Percentiles rank a stretch among this genome's conserved stretches.
Evolutionary conservation across 2,888 invertebrate species (phyloP).

Genomic region (Drosophila macrospina): DNA sequence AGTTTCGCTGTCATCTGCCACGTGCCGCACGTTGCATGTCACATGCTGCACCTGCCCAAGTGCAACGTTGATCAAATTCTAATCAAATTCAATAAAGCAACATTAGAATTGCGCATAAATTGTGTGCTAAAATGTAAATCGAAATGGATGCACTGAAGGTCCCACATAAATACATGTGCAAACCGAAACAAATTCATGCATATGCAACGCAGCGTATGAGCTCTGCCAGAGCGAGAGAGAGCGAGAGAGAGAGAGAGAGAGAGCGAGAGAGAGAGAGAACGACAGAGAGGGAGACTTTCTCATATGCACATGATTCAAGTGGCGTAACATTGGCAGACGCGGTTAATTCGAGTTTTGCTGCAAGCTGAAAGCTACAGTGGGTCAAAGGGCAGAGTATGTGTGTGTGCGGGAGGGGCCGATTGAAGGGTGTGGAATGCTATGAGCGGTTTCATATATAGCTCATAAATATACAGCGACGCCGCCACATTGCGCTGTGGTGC

Average conservation of each 20-base stretch:
- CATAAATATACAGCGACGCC: constrained; percentile 73
- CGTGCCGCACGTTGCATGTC: neutral
- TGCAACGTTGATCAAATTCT: constrained; percentile 47
- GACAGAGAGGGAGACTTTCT: neutral
- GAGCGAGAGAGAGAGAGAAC: neutral
- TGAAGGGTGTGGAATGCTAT: neutral
- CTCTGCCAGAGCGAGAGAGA: neutral
- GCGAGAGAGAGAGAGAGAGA: no score
- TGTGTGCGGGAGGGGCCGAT: neutral
- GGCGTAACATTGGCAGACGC: constrained; percentile 52
- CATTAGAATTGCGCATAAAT: constrained; percentile 70
- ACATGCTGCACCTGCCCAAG: constrained; percentile 4
- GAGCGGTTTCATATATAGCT: constrained; percentile 40
- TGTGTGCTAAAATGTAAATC: constrained; percentile 49
- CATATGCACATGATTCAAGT: constrained; percentile 31
- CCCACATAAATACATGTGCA: constrained; percentile 57
- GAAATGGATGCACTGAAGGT: constrained; percentile 52
- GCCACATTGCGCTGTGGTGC: constrained; percentile 44
- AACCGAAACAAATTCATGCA: constrained; percentile 48
- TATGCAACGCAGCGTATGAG: constrained; percentile 44
- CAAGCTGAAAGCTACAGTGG: constrained; percentile 15
- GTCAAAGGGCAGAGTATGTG: neutral
- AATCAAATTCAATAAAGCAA: constrained; percentile 74
- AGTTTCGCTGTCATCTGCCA: constrained; percentile 1
- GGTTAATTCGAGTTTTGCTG: constrained; percentile 54